Evolutionary conservation across 1,140 invertebrate species (phyloP).

Genomic region (Oryctes rhinoceros): DNA sequence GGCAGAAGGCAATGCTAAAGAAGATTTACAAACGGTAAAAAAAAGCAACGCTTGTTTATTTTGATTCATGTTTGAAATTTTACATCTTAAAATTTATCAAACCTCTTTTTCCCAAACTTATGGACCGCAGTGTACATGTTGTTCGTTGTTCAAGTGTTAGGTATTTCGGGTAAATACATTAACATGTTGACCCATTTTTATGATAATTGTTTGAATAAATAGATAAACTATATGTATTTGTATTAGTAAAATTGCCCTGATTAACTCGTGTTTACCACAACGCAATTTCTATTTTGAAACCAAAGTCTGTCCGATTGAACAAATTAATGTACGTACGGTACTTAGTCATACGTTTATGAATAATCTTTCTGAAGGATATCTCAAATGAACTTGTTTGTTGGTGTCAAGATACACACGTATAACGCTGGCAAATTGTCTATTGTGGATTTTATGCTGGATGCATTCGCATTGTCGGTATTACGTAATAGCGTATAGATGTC

Average conservation of each 20-base stretch:
- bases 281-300: neutral
- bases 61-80: too few relatives aligned
- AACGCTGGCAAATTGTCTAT: neutral
- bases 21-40: too few relatives aligned
- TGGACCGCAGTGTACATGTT: too few relatives aligned
- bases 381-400: neutral
- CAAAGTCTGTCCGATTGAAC: neutral
- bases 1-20: too few relatives aligned
- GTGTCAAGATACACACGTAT: neutral
- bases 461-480: neutral
- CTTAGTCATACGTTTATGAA: neutral
- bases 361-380: neutral
- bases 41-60: too few relatives aligned
- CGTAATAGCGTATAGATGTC: neutral
- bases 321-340: neutral
- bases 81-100: too few relatives aligned
- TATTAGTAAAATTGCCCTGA: neutral
- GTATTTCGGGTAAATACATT: too few relatives aligned
- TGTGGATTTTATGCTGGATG: slow-evolving; percentile 2
- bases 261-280: neutral
- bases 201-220: too few relatives aligned
- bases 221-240: too few relatives aligned
- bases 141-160: too few relatives aligned
- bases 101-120: too few relatives aligned
- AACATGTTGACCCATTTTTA: too few relatives aligned